phyloP scores from a whole-genome alignment of 1,140 invertebrate genomes.

The Archivesica marissinica region DNA sequence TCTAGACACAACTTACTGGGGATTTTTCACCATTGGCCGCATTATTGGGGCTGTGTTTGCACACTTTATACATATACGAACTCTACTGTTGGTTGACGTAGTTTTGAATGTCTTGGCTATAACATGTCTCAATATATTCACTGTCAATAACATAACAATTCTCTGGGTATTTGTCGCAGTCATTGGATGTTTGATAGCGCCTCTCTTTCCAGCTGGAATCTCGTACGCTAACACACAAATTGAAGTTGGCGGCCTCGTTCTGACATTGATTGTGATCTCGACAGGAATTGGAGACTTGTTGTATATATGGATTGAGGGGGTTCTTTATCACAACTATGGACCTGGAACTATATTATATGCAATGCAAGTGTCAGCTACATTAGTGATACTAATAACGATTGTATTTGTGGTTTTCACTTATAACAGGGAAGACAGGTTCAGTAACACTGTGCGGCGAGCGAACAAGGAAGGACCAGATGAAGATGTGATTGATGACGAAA shows the following conservation, averaged over 20 bases:
- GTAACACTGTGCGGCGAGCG: no score
- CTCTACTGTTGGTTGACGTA: conserved; percentile 29
- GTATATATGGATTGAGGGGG: conserved; percentile 52
- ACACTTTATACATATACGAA: conserved; percentile 31
- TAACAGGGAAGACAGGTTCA: conserved; percentile 20
- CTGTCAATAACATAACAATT: conserved; percentile 14
- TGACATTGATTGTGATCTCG: conserved; percentile 48
- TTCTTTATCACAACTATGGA: conserved; percentile 40
- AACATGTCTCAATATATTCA: conserved; percentile 43
- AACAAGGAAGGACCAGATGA: no score
- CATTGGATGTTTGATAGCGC: conserved; percentile 48
- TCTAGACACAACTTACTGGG: conserved; percentile 57
- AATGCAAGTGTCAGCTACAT: conserved; percentile 36
- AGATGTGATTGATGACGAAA: no score
- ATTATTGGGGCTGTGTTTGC: conserved; percentile 45
- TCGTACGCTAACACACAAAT: conserved; percentile 51
- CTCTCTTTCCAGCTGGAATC: conserved; percentile 52
- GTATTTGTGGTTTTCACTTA: conserved; percentile 21
- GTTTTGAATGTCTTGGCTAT: conserved; percentile 31
- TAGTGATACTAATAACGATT: conserved; percentile 25
- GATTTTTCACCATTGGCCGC: conserved; percentile 48
- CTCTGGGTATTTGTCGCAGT: conserved; percentile 48
- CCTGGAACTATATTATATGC: conserved; percentile 38
- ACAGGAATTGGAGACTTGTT: conserved; percentile 24
- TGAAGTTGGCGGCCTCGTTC: conserved; percentile 42